phyloP scores from a whole-genome alignment of 2,888 invertebrate species.

The Chrysina gloriosa region DNA sequence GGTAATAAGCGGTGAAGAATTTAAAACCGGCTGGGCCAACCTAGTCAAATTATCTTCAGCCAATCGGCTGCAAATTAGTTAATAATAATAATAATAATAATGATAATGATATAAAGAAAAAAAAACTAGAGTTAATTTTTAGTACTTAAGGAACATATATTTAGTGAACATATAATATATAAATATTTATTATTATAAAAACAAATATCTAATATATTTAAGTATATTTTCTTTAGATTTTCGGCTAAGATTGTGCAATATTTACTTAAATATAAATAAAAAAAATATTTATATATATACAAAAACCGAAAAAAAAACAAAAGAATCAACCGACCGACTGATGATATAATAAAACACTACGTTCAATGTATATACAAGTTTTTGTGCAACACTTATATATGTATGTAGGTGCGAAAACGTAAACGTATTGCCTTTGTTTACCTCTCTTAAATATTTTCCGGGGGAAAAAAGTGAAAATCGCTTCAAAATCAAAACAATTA shows the following conservation, averaged over 20 bases:
- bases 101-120: conserved; percentile 43
- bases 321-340: conserved; percentile 61
- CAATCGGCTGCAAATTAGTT: conserved; percentile 63
- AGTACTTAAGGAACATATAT: conserved; percentile 52
- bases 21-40: conserved; percentile 58
- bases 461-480: too few relatives aligned
- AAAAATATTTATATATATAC: conserved; percentile 35
- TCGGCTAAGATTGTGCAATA: conserved; percentile 66
- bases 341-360: conserved; percentile 49
- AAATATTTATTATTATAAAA: conserved; percentile 60
- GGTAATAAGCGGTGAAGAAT: conserved; percentile 49
- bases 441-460: too few relatives aligned
- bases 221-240: conserved; percentile 55
- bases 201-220: conserved; percentile 60
- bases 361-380: conserved; percentile 48
- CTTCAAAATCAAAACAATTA: too few relatives aligned
- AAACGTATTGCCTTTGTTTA: too few relatives aligned
- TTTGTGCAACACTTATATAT: conserved; percentile 45
- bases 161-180: conserved; percentile 61
- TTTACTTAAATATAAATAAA: conserved; percentile 47
- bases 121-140: conserved; percentile 61
- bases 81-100: conserved; percentile 46
- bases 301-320: conserved; percentile 18
- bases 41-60: conserved; percentile 66
- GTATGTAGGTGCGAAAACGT: neutral